Base-by-base conservation (phyloP, 1,140 invertebrate species). In the Mylabris phalerata region DNA sequence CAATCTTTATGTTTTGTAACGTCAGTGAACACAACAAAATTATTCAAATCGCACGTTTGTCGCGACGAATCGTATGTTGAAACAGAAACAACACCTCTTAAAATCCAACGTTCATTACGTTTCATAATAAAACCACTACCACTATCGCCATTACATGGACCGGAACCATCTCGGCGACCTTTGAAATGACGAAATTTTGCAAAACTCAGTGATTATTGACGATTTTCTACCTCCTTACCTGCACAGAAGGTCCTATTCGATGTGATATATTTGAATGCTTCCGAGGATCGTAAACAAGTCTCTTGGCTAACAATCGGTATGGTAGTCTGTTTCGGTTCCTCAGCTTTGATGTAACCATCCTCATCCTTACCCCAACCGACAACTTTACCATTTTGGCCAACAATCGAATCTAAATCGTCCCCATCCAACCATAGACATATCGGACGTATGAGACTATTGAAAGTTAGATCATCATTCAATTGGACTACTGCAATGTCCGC, bases 281-380 rank as follows among this genome's bases (percentile, higher is more conserved):
- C 50, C 41, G 79, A 76, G 49, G 78, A 80, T 52, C 76, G 71
- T 7, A 79, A 67, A 66, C 86, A 88, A 7, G 72, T 72, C 3
- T 77, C 74, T 43, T 82, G 78, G 45, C 73, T 79, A 13, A 83
- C 81, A 9, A 85, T 74, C 0, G 79, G 80, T 24, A 83, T 72
- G 0, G 69, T 73, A 0, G 79, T 77, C 68, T 80, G 77, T 50
- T 77, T 78, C 0, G 82, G 78, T 44, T 78, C 73, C 0, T 76
- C 73, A 0, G 78, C 75, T 7, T 79, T 76, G 0, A 67, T 67
- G 5, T 75, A 70, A 0, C 80, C 78, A n/a, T 67, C 61, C 61
- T 82, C 81, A 60, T 79, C 80, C 26, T 74, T 73, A 0, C 84
- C 84, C 82, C 83, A 85, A 19, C 83, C 84, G 0, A 81, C 77